Base-by-base conservation (phyloP, 2,888 invertebrate species). In the Latheticus oryzae region DNA sequence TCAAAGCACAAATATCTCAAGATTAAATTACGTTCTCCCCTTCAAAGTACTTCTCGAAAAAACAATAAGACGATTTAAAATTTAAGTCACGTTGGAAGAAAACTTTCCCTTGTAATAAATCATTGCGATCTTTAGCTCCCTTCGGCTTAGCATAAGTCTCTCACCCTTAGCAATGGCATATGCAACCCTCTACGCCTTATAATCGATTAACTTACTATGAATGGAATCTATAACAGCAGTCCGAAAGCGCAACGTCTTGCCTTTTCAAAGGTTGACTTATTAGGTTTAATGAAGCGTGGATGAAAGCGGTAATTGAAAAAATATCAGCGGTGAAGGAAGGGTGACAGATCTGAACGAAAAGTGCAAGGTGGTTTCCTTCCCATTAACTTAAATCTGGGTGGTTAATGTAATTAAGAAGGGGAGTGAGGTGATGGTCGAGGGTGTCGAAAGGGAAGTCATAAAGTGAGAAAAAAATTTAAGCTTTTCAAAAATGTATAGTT, bases 31-130 rank as follows among this genome's bases (percentile, higher is more conserved):
- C 65, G 61, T 61, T 58, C 66, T 64, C 63, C 63, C 42, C 28
- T 5, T 19, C 5, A 5, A 5, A 3, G 21, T 8, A 32, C 45
- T 53, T 33, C 42, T 42, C 47, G 50, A 54, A 78, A 74, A 78
- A 77, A 78, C 77, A 78, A 78, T 77, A 77, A 78, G 77, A 77
- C 75, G 74, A 73, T 78, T 78, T 78, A 66, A 71, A 71, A 71
- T 76, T 75, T 76, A 68, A 74, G 76, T 77, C 77, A 77, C 77
- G 77, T 76, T 72, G 65, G 64, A 73, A 73, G 72, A 76, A 77
- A 75, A 76, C 75, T 69, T 65, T 72, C 70, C 71, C 65, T 62
- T 62, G 70, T 68, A 64, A 77, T 77, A 77, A 76, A 77, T 77
- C 77, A 77, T 76, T 69, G 65, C 67, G 75, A 75, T 75, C 75